Conservation (phyloP, 2,113 vertebrate genomes). For the Silurus glanis region DNA sequence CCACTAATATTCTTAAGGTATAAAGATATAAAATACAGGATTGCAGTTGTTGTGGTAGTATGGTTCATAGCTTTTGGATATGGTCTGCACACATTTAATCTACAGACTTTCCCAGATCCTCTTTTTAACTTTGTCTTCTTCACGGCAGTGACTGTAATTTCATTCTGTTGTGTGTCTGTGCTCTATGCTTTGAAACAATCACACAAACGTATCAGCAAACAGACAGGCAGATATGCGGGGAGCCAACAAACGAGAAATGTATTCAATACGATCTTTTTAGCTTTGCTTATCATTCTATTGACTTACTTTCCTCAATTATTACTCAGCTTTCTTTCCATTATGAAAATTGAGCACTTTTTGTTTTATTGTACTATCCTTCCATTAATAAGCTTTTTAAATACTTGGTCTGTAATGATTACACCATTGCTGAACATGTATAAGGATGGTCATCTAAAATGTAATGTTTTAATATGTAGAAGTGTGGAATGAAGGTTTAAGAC, state of each 20-base stretch:
- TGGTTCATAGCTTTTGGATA: neutral
- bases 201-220: slow-evolving; percentile 2
- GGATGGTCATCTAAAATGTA: neutral
- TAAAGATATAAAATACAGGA: slow-evolving; percentile 28
- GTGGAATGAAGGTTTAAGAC: neutral
- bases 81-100: neutral
- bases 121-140: slow-evolving; percentile 1
- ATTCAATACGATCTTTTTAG: neutral
- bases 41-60: neutral
- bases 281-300: neutral
- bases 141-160: slow-evolving; percentile 12
- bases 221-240: neutral
- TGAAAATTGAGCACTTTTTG: neutral
- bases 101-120: neutral
- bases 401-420: slow-evolving; percentile 10
- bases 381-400: neutral
- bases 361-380: neutral
- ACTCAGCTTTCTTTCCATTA: neutral
- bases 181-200: slow-evolving; percentile 24
- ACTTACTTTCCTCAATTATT: slow-evolving; percentile 7
- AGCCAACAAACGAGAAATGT: slow-evolving; percentile 4
- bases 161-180: slow-evolving; percentile 27
- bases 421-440: slow-evolving; percentile 23
- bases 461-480: neutral
- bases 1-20: slow-evolving; percentile 36